A percentile compares a stretch with the other conserved stretches of the same genome.
phyloP scores from a whole-genome alignment of 1,140 invertebrate genomes.

The Ylistrum balloti region DNA sequence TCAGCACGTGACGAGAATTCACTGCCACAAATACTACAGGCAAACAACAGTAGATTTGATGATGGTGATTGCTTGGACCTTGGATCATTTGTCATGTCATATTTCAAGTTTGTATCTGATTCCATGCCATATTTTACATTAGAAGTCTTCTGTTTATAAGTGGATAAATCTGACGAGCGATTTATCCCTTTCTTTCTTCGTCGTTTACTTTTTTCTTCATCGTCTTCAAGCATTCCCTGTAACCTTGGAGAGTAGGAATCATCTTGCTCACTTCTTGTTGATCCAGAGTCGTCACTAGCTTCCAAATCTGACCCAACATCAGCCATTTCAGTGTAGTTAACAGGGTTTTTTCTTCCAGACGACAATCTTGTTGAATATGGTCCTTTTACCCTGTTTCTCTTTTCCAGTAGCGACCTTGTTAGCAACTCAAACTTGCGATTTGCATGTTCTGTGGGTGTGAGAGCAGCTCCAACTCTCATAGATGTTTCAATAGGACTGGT shows the following conservation, averaged over 20 bases:
- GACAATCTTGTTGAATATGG: conserved; percentile 46
- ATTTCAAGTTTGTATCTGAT: background rate
- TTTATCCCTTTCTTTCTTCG: background rate
- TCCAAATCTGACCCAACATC: conserved; percentile 31
- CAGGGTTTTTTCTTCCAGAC: conserved; percentile 52
- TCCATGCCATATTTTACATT: conserved; percentile 19
- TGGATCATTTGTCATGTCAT: background rate
- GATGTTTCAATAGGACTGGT: conserved; percentile 32
- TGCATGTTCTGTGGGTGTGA: background rate
- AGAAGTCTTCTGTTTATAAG: background rate
- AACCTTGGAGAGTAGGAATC: conserved; percentile 49
- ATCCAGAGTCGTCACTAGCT: background rate
- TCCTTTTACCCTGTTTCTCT: background rate
- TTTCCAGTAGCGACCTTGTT: background rate
- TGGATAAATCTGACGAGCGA: background rate
- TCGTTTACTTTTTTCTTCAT: background rate
- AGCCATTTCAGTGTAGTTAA: conserved; percentile 53
- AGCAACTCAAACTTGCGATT: background rate
- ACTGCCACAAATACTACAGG: conserved; percentile 52
- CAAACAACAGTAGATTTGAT: background rate
- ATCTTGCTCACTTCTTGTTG: conserved; percentile 29
- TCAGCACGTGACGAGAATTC: conserved; percentile 24
- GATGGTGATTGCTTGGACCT: background rate
- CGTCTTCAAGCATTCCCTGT: background rate
- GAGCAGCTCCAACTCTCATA: background rate